Evolutionary conservation across 2,888 invertebrate genomes (phyloP), one percentile per base, ranked within the genome.

Genomic region (Pemphredon lugubris): DNA sequence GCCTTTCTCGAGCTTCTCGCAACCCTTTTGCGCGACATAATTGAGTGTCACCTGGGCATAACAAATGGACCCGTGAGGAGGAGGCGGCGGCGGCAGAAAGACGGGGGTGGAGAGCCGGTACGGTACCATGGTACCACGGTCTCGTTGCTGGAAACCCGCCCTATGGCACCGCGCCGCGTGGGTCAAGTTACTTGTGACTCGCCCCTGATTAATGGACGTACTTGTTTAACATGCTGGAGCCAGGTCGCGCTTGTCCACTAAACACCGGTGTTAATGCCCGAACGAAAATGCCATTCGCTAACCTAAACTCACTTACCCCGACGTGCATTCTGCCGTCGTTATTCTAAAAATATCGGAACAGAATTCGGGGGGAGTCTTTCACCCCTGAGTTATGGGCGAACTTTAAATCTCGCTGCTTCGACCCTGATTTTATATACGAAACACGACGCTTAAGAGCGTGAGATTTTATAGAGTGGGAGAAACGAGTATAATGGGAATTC

Each of bases 21-120:
- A 82, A 82, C 80, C 81, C 84, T 86, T 84, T 85, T 78, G 68
- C 80, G 79, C 77, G 79, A 85, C 84, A 87, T 88, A 88, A 88
- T 88, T 87, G 86, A 86, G 88, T 88, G 88, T 88, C 87, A 86
- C 86, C 84, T 85, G 84, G 86, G 83, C 82, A 85, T 88, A 88
- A 88, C 86, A 87, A 88, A 88, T 88, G 88, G 85, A 86, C 83
- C 84, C 74, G 58, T 64, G 75, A 74, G 79, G 75, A 55, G 73
- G 67, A 21, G 69, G 47, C 44, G 74, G 73, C 67, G 70, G 59
- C 42, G 18, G 67, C n/a, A 61, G 69, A 65, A 65, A 70, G 73
- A 64, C 65, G 61, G 60, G 74, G 60, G 78, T 13, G 58, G 57
- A 54, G 64, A 61, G 67, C 66, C 75, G 64, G 64, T 45, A 5